These are phyloP conservation scores for Plectrocnemia conspersa DNA, from an alignment of 1,140 invertebrate species.

Conservation along the genomic window DNA sequence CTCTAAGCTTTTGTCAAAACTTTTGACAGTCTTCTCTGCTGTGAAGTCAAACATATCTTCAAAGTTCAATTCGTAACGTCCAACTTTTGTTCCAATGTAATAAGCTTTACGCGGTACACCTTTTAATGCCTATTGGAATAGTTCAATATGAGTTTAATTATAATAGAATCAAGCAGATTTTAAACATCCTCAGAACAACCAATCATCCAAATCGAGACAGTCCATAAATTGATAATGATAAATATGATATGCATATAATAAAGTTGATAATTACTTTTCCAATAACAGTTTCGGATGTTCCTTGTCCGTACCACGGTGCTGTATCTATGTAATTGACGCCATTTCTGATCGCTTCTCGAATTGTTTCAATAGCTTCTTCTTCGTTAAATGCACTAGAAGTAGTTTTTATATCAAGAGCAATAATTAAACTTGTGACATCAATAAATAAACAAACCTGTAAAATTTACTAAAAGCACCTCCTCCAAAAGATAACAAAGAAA, in stretches of 20 bases:
- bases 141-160: not conserved
- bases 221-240: too few relatives aligned
- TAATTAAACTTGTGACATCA: too few relatives aligned
- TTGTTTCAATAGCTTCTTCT: constrained; percentile 61
- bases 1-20: constrained; percentile 74
- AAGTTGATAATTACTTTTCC: constrained; percentile 75
- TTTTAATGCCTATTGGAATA: constrained; percentile 62
- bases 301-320: constrained; percentile 87
- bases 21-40: constrained; percentile 64
- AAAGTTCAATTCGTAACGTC: constrained; percentile 70
- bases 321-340: constrained; percentile 93
- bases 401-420: too few relatives aligned
- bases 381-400: constrained; percentile 38
- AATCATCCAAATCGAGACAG: too few relatives aligned
- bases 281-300: constrained; percentile 70
- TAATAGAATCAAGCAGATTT: too few relatives aligned
- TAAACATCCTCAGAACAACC: too few relatives aligned
- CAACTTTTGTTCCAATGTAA: constrained; percentile 91
- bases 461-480: constrained; percentile 52
- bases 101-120: constrained; percentile 75
- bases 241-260: too few relatives aligned
- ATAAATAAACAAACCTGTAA: constrained; percentile 53
- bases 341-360: constrained; percentile 64
- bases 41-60: constrained; percentile 86
- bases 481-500: constrained; percentile 56